Conservation (phyloP, 2,113 vertebrate species). For the Laterallus jamaicensis region DNA sequence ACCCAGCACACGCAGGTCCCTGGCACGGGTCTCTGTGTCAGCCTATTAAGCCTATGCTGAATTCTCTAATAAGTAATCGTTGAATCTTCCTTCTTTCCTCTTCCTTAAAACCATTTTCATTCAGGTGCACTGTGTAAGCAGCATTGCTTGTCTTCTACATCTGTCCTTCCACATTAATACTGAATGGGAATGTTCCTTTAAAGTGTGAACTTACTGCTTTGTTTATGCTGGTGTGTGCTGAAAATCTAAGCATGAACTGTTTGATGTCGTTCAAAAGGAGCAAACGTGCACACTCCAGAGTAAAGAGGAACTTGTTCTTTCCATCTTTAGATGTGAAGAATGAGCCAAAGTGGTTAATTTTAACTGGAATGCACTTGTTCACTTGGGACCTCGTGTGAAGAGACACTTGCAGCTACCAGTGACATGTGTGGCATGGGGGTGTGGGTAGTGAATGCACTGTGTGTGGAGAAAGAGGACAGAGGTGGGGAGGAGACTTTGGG, state of each 20-base stretch:
- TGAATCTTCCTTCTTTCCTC: neutral
- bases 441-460: neutral
- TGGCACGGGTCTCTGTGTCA: neutral
- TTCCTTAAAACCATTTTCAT: neutral
- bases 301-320: neutral
- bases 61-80: neutral
- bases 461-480: neutral
- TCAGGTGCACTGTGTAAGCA: neutral
- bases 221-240: accelerated
- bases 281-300: neutral
- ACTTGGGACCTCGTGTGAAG: neutral
- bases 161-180: neutral
- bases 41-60: neutral
- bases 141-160: neutral
- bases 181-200: neutral
- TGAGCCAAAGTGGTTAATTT: neutral
- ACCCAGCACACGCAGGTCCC: neutral
- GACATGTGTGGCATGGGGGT: neutral
- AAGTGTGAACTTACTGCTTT: neutral
- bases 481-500: neutral
- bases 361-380: neutral
- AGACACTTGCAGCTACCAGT: neutral
- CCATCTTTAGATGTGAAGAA: neutral
- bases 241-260: neutral
- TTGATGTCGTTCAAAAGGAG: neutral